Conservation (phyloP, 1,140 invertebrate genomes). For the Heliothis subflexa region DNA sequence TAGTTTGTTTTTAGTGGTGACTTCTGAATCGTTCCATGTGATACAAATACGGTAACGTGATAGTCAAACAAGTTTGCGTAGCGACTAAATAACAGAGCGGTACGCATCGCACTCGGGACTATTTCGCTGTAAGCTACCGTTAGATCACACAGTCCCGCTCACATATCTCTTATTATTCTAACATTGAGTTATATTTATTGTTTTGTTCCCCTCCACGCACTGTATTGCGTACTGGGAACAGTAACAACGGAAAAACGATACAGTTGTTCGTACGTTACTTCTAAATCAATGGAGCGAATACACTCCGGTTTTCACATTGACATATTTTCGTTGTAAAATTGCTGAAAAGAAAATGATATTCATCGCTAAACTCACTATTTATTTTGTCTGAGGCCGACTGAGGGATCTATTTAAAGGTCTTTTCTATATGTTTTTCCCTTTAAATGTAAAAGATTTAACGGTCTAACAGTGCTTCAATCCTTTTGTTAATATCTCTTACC, state of each 20-base stretch:
- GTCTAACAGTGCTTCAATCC: constrained; percentile 37
- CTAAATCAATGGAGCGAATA: constrained; percentile 33
- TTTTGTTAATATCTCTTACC: no score
- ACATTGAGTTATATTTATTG: background rate
- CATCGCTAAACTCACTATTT: constrained; percentile 50
- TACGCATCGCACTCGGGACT: no score
- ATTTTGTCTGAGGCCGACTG: constrained; percentile 48
- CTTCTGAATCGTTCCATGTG: background rate
- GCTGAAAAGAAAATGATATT: constrained; percentile 45
- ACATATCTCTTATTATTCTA: background rate
- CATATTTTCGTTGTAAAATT: constrained; percentile 38
- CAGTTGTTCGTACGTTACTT: constrained; percentile 32
- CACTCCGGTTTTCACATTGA: constrained; percentile 39
- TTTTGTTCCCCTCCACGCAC: background rate
- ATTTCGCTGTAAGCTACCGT: background rate
- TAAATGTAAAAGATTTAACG: constrained; percentile 61
- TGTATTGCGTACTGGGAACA: constrained; percentile 1
- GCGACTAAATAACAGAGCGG: no score
- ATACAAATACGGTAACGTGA: background rate
- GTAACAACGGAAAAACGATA: constrained; percentile 15
- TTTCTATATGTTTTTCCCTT: constrained; percentile 59
- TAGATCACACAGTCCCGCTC: background rate
- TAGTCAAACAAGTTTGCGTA: background rate
- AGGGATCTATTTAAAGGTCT: constrained; percentile 48
- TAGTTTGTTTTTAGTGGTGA: constrained; percentile 28